These are phyloP conservation scores for Silurus meridionalis DNA, from an alignment of 2,113 vertebrate genomes.

Conservation along the genomic window DNA sequence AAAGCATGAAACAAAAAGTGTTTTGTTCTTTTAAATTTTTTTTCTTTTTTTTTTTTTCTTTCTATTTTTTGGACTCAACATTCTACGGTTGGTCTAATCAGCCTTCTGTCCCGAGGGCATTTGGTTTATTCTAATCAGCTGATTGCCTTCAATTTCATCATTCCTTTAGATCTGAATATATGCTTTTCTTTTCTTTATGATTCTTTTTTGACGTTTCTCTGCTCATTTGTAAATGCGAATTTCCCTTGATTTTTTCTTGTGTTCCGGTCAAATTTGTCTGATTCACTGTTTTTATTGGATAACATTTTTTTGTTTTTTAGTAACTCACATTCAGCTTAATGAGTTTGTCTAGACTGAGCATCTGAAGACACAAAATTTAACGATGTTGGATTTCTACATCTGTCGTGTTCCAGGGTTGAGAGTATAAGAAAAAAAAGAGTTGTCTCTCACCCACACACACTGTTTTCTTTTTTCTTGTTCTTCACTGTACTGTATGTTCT, in stretches of 20 bases:
- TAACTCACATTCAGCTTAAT: background rate
- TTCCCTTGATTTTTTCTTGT: background rate
- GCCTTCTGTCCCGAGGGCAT: background rate
- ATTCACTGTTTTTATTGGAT: background rate
- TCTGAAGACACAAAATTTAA: background rate
- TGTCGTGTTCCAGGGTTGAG: background rate
- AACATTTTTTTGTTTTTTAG: background rate
- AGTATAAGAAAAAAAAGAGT: background rate
- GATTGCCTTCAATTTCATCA: constrained; percentile 45
- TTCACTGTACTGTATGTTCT: no score
- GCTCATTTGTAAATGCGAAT: background rate
- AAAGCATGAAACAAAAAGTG: background rate
- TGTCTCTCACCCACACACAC: background rate
- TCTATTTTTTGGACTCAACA: background rate
- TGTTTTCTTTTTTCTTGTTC: no score
- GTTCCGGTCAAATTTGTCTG: background rate
- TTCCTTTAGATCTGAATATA: constrained; percentile 27
- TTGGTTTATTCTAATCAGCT: constrained; percentile 3
- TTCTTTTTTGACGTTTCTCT: background rate
- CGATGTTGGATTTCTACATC: background rate
- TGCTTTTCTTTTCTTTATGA: constrained; percentile 19
- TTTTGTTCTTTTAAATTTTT: constrained; percentile 1
- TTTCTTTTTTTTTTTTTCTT: background rate
- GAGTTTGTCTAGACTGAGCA: background rate
- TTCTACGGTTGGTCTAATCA: constrained; percentile 3